phyloP scores from a whole-genome alignment of 2,113 vertebrate genomes.

The Rhinoderma darwinii region DNA sequence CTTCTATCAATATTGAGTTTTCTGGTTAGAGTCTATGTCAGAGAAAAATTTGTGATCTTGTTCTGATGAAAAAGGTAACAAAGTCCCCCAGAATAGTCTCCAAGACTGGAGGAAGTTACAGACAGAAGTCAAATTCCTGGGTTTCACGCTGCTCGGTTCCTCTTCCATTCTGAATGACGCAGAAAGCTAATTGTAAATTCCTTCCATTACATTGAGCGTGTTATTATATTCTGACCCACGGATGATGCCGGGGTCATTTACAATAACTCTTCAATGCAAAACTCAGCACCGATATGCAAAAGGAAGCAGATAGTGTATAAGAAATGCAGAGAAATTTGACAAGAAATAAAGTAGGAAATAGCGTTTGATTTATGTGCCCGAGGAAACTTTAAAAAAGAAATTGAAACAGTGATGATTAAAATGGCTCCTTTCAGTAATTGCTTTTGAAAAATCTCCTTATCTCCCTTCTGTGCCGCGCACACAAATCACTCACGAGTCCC shows the following conservation, averaged over 20 bases:
- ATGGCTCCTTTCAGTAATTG: conserved; percentile 58
- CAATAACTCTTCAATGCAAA: not conserved
- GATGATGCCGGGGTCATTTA: no score
- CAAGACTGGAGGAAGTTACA: not conserved
- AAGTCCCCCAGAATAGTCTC: no score
- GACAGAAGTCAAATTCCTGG: not conserved
- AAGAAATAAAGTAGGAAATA: conserved; percentile 36
- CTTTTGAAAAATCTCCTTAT: conserved; percentile 58
- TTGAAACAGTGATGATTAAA: conserved; percentile 62
- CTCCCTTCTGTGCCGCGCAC: conserved; percentile 41
- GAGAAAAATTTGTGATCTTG: no score
- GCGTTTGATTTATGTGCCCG: conserved; percentile 59
- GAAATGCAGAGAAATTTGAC: conserved; percentile 50
- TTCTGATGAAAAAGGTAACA: no score
- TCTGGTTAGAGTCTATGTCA: no score
- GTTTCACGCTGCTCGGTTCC: not conserved
- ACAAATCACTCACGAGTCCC: conserved; percentile 56
- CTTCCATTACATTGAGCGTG: not conserved
- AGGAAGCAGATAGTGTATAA: not conserved
- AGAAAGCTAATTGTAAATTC: not conserved
- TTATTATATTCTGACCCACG: not conserved
- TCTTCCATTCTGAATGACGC: not conserved
- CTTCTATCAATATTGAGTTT: no score
- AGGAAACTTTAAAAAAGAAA: conserved; percentile 58
- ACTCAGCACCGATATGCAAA: not conserved